phyloP scores from a whole-genome alignment of 23 tunicate genomes.

The Trididemnum clinides region DNA sequence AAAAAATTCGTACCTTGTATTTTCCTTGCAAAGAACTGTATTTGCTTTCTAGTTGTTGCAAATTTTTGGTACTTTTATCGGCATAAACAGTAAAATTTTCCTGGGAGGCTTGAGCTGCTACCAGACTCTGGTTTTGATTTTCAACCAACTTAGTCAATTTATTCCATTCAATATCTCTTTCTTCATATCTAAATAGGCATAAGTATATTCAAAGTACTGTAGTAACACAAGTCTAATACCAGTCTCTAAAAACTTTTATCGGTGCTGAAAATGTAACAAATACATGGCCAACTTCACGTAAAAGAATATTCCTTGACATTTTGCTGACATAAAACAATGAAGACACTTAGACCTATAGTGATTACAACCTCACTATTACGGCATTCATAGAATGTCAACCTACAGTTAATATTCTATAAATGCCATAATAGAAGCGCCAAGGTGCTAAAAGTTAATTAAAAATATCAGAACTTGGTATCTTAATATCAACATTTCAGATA shows the following conservation, averaged over 20 bases:
- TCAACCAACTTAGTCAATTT: constrained; percentile 42
- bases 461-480: no score
- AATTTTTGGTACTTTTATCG: constrained; percentile 5
- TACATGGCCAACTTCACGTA: not conserved
- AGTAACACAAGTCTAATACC: not conserved
- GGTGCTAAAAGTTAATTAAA: no score
- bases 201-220: not conserved
- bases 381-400: no score
- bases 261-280: not conserved
- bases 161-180: constrained; percentile 67
- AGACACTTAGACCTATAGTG: no score
- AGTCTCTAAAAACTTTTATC: not conserved
- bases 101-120: constrained; percentile 28
- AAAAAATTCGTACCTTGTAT: constrained; percentile 22
- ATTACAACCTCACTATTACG: no score
- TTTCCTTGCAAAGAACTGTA: constrained; percentile 13
- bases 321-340: no score
- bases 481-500: no score
- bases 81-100: not conserved
- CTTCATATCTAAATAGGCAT: constrained; percentile 47
- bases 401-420: no score
- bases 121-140: constrained; percentile 56
- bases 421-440: no score
- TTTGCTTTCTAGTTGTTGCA: constrained; percentile 17
- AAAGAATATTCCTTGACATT: no score